phyloP scores from a whole-genome alignment of 2,797 vertebrate species.

The Pelodytes ibericus region DNA sequence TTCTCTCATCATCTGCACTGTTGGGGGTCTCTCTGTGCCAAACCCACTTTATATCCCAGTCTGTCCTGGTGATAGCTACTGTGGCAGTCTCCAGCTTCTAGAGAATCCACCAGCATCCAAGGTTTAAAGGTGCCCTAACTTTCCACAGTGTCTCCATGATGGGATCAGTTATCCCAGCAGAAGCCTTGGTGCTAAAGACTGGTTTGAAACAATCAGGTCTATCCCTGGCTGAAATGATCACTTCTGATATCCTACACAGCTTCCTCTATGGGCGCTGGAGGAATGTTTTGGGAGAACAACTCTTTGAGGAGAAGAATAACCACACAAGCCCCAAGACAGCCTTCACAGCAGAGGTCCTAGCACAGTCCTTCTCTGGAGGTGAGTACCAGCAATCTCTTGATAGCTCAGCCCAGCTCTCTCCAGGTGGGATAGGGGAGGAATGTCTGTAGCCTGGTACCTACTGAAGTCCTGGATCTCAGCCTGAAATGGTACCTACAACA shows the following conservation, averaged over 20 bases:
- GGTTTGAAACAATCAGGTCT: conserved; percentile 86
- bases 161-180: conserved; percentile 93
- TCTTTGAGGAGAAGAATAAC: conserved; percentile 84
- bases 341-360: conserved; percentile 95
- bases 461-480: no score
- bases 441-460: no score
- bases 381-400: conserved; percentile 55
- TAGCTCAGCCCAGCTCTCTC: no score
- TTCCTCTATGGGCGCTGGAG: conserved; percentile 97
- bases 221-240: conserved; percentile 94
- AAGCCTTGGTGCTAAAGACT: conserved; percentile 87
- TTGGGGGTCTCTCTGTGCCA: conserved; percentile 25
- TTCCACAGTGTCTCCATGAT: conserved; percentile 72
- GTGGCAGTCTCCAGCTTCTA: not conserved
- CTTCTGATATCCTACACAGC: conserved; percentile 97
- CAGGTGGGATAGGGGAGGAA: no score
- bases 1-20: not conserved
- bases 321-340: conserved; percentile 83
- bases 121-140: no score
- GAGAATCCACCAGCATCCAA: not conserved
- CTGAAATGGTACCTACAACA: no score
- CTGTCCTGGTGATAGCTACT: conserved; percentile 20
- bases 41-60: not conserved
- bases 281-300: conserved; percentile 91
- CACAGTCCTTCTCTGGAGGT: conserved; percentile 96